Base-by-base conservation (phyloP, 1,140 invertebrate species). In the Euwallacea similis region DNA sequence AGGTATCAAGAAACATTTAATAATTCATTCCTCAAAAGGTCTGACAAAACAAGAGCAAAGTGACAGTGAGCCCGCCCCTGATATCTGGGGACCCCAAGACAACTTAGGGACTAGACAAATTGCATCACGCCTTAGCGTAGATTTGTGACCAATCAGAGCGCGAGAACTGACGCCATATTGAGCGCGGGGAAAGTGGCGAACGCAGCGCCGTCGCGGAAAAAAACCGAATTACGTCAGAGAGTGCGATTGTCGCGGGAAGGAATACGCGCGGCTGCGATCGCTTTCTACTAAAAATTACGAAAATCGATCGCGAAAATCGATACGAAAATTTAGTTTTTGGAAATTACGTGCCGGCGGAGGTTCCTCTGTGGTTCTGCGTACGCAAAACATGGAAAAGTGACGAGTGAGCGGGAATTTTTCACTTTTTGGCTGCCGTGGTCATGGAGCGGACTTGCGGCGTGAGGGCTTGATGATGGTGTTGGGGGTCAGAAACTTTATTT, bases 221-320 rank as follows among this genome's bases (percentile, higher is more conserved):
- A 73, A 66, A 53, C 42, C 50, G 76, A 76, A 79, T 76, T 76
- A 77, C 59, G 65, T 55, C 77, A 76, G 71, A 76, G 76, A 73
- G 73, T 76, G 72, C 73, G 60, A 71, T 44, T 56, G 62, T 75
- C 65, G 72, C 73, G 50, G 65, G 44, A 69, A 55, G 66, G 69
- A 33, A 33, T 33, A 33, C 21, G 55, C 68, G 68, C 72, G 73
- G 72, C 77, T 64, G 73, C 65, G 44, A 59, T 54, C 69, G 67
- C 53, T 67, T 71, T 67, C 72, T 58, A 46, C 61, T 43, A 72
- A 76, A 75, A 76, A 70, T 72, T 73, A 74, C 72, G 76, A 50
- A 74, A 76, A 78, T 79, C 77, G 74, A 79, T 77, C 60, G 46
- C 11, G 67, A 73, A 72, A 74, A 78, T 78, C 77, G 72, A 78